A percentile compares a stretch with the other conserved stretches of the same genome.
These are phyloP conservation scores for Sarcoramphus papa DNA, from an alignment of 2,797 vertebrate genomes.

Conservation along the genomic window DNA sequence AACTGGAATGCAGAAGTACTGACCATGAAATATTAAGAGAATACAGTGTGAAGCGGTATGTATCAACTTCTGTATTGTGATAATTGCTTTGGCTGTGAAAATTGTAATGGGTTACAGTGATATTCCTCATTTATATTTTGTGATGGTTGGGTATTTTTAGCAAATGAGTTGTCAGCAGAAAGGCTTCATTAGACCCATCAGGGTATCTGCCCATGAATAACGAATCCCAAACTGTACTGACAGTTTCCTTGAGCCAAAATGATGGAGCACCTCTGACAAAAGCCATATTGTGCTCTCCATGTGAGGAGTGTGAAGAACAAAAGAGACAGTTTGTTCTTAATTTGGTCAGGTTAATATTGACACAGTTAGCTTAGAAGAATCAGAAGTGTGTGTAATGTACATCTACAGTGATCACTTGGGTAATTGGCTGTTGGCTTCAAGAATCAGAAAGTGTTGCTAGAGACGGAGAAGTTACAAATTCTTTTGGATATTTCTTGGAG, in stretches of 20 bases:
- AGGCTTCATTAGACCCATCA: conserved; percentile 94
- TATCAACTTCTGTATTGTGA: conserved; percentile 34
- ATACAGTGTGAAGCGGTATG: background rate
- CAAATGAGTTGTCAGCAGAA: conserved; percentile 88
- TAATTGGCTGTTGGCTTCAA: conserved; percentile 65
- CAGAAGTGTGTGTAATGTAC: conserved; percentile 49
- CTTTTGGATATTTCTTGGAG: background rate
- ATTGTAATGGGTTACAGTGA: conserved; percentile 49
- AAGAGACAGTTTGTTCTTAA: conserved; percentile 83
- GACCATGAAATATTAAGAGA: conserved; percentile 21
- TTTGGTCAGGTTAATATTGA: conserved; percentile 98
- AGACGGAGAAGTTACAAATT: background rate
- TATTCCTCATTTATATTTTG: conserved; percentile 72
- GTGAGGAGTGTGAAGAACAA: conserved; percentile 76
- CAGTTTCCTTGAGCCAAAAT: conserved; percentile 86
- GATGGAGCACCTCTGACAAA: conserved; percentile 88
- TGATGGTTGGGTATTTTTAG: conserved; percentile 79
- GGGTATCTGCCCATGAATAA: conserved; percentile 92
- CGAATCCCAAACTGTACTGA: conserved; percentile 88
- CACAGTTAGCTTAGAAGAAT: conserved; percentile 83
- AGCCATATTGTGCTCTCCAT: conserved; percentile 89
- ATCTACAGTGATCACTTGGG: conserved; percentile 50
- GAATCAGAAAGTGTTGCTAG: conserved; percentile 63
- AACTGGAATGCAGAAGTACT: conserved; percentile 28
- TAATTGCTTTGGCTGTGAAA: conserved; percentile 48